Conservation (phyloP, 2,797 vertebrate genomes). For the Acanthornis magna region DNA sequence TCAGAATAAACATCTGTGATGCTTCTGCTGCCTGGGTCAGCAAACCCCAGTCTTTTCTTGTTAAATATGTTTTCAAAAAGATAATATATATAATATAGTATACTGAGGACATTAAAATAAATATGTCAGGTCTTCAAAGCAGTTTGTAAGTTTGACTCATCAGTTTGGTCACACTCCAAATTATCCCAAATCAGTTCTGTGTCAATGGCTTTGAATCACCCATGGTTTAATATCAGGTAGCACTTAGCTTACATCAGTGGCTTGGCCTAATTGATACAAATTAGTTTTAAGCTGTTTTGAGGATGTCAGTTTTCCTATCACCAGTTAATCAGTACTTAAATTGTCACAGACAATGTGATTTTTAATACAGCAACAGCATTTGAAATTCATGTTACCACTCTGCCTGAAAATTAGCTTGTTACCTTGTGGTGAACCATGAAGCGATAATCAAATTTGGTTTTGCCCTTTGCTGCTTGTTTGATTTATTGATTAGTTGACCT, state of each 20-base stretch:
- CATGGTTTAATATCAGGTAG: background rate
- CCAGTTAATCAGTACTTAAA: background rate
- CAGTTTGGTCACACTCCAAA: background rate
- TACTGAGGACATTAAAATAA: background rate
- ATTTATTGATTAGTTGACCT: constrained; percentile 41
- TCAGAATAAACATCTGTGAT: background rate
- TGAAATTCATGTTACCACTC: background rate
- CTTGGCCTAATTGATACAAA: background rate
- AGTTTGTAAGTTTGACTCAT: background rate
- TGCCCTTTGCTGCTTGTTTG: background rate
- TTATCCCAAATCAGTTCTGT: background rate
- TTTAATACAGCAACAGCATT: background rate
- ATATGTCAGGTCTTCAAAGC: background rate
- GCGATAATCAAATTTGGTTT: constrained; percentile 23
- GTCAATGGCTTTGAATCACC: background rate
- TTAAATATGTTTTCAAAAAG: background rate
- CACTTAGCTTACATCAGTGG: background rate
- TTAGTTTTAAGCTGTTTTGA: background rate
- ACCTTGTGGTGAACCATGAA: background rate
- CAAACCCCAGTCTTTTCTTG: background rate
- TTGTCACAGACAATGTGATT: background rate
- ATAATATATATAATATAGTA: background rate
- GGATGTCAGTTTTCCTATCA: background rate
- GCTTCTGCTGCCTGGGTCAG: background rate
- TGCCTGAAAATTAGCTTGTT: constrained; percentile 30